Evolutionary conservation across 2,797 vertebrate genomes (phyloP).

Genomic region (Catharus ustulatus): DNA sequence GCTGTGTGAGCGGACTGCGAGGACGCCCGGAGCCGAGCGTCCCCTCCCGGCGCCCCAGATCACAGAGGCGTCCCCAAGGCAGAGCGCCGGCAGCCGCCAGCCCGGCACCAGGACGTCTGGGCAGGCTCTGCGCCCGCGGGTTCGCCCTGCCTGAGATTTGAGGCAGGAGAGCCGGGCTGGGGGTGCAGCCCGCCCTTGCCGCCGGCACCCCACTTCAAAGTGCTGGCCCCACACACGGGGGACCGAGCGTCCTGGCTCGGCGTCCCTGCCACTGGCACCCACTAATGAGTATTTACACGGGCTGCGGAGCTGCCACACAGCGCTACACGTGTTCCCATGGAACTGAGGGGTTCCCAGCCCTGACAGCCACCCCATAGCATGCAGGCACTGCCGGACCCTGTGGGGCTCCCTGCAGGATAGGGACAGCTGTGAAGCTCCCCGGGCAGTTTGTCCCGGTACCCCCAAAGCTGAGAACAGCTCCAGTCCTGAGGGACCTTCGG

Average conservation of each 20-base stretch:
- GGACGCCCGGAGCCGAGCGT: neutral
- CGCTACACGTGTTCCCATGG: neutral
- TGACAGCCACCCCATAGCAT: neutral
- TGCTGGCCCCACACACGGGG: neutral
- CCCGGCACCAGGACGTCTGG: neutral
- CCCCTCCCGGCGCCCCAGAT: neutral
- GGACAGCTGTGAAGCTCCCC: no score
- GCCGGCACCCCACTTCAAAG: conserved; percentile 21
- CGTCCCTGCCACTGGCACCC: neutral
- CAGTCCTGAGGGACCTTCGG: neutral
- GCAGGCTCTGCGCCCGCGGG: neutral
- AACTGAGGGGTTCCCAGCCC: neutral
- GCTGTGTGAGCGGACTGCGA: neutral
- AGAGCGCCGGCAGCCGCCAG: neutral
- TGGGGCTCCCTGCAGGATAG: neutral
- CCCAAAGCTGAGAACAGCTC: neutral
- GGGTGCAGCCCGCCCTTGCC: neutral
- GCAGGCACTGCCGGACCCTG: neutral
- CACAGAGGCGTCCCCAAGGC: neutral
- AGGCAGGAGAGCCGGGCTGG: neutral
- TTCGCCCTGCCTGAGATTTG: neutral
- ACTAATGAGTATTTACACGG: neutral
- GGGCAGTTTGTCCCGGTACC: neutral
- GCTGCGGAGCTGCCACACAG: no score
- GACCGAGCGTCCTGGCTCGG: no score